Base-by-base conservation (phyloP, 1,140 invertebrate species). In the Campoletis sonorensis region DNA sequence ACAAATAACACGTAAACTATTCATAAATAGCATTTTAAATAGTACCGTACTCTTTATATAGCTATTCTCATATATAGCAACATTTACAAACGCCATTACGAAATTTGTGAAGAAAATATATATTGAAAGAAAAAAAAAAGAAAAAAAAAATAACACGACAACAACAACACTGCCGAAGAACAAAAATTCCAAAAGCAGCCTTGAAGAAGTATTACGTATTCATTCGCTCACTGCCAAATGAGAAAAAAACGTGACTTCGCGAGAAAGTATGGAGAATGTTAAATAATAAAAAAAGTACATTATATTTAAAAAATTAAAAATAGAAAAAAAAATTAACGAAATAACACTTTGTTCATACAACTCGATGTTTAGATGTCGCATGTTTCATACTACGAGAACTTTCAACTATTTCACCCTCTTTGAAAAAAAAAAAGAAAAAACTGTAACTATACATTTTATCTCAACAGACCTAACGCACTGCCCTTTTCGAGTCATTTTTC, bases 281-380 rank as follows among this genome's bases (percentile, higher is more conserved):
- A 27, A 71, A 64, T 26, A 10, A 70, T 26, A 10, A 70, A 80
- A 71, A 54, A 72, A 54, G 40, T 45, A 45, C 40, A 45, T 45
- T 45, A 45, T 45, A 45, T 13, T 45, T n/a, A n/a, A n/a, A n/a
- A n/a, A n/a, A n/a, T n/a, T n/a, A n/a, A 13, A n/a, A 73, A 30
- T 18, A 73, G 16, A 61, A 79, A 70, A 81, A 73, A 71, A 80
- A 37, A n/a, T n/a, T n/a, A 68, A 71, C n/a, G 26, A 23, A 83
- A n/a, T n/a, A 68, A 76, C 18, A 75, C 23, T 76, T 71, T 30
- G 80, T 87, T 86, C 83, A 67, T 84, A 82, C 64, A 87, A 87
- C 84, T 90, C 83, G 84, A 84, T 90, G 88, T 91, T 84, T 91
- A 89, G 89, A 89, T 90, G 89, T 91, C 90, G 89, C 88, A 89